Evolutionary conservation across 2,113 vertebrate genomes (phyloP).

Genomic region (Argyrosomus japonicus): DNA sequence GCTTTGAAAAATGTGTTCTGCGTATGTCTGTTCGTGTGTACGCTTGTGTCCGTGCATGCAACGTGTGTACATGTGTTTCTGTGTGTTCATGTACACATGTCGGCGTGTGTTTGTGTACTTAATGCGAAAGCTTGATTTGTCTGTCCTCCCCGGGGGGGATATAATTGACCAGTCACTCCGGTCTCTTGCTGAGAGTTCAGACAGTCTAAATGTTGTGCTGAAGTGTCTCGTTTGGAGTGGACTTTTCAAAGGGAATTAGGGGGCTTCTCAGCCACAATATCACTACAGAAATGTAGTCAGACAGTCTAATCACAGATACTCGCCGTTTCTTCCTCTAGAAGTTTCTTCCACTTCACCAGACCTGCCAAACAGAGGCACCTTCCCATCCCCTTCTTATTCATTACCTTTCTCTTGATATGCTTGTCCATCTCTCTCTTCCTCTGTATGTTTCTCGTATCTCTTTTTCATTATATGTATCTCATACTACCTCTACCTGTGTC

Average conservation of each 20-base stretch:
- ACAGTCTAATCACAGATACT: constrained; percentile 73
- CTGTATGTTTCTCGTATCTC: constrained; percentile 36
- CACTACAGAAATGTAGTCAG: constrained; percentile 68
- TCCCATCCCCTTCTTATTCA: constrained; percentile 44
- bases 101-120: constrained; percentile 40
- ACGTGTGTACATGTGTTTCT: constrained; percentile 8
- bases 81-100: background rate
- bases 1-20: background rate
- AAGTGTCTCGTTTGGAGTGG: constrained; percentile 61
- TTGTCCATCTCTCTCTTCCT: constrained; percentile 46
- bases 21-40: background rate
- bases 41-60: background rate
- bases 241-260: constrained; percentile 65
- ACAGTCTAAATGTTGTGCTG: constrained; percentile 65
- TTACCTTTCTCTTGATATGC: constrained; percentile 61
- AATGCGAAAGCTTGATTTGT: constrained; percentile 50
- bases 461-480: constrained; percentile 54
- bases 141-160: constrained; percentile 39
- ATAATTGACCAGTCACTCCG: constrained; percentile 67
- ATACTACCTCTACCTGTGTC: constrained; percentile 29
- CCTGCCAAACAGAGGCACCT: background rate
- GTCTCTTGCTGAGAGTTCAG: constrained; percentile 53
- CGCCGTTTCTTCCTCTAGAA: constrained; percentile 44
- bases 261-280: constrained; percentile 61
- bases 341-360: constrained; percentile 58